These are phyloP conservation scores for Anolis apletophallus DNA, from an alignment of 2,797 vertebrate genomes.

Conservation along the genomic window DNA sequence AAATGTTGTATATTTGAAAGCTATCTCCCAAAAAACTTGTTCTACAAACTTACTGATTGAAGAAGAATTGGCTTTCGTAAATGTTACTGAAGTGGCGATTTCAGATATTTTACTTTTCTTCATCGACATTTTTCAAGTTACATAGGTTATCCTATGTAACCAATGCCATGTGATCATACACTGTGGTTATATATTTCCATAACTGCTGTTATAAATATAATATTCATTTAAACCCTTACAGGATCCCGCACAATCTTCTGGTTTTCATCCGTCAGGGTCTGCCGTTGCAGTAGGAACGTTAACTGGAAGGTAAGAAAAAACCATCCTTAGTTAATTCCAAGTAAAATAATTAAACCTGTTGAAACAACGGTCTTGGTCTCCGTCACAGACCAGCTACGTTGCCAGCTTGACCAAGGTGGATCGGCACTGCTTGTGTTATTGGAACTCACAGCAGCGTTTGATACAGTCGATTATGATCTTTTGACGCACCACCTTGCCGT, in stretches of 20 bases:
- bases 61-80: neutral
- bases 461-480: no score
- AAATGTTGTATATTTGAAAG: neutral
- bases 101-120: neutral
- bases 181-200: slow-evolving; percentile 8
- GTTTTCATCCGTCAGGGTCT: slow-evolving; percentile 93
- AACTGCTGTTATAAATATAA: slow-evolving; percentile 44
- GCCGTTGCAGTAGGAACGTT: slow-evolving; percentile 95
- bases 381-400: no score
- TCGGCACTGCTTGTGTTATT: no score
- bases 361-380: no score
- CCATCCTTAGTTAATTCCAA: no score
- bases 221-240: slow-evolving; percentile 75
- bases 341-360: no score
- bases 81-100: neutral
- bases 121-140: neutral
- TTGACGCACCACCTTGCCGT: no score
- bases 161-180: neutral
- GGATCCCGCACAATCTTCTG: slow-evolving; percentile 95
- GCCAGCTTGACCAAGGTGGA: no score
- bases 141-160: accelerated
- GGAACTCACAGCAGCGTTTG: no score
- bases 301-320: slow-evolving; percentile 91
- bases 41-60: neutral
- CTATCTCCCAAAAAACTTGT: neutral